Evolutionary conservation across 2,113 vertebrate genomes (phyloP).

Genomic region (Clinocottus analis): DNA sequence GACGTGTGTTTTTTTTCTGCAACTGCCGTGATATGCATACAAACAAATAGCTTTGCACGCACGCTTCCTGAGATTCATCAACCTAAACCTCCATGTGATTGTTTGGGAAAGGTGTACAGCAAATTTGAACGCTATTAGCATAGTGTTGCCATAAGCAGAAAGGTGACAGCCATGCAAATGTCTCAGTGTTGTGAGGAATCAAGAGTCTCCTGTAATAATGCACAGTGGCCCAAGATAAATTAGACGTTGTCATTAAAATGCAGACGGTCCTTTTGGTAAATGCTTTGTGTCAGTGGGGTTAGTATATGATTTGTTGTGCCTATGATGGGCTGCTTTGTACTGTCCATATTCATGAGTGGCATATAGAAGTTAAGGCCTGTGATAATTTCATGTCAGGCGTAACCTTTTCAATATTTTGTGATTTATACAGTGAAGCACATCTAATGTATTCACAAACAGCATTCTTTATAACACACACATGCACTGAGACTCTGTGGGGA

Average conservation of each 20-base stretch:
- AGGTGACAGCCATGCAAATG: constrained; percentile 52
- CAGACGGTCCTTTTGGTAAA: constrained; percentile 68
- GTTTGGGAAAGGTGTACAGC: constrained; percentile 63
- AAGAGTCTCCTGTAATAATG: constrained; percentile 55
- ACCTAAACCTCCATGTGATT: constrained; percentile 47
- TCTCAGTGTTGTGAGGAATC: constrained; percentile 51
- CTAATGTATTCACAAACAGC: constrained; percentile 54
- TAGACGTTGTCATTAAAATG: constrained; percentile 73
- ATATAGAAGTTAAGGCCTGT: constrained; percentile 37
- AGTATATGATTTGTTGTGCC: constrained; percentile 55
- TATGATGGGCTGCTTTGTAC: constrained; percentile 29
- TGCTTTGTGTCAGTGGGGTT: constrained; percentile 52
- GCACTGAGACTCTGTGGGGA: constrained; percentile 14
- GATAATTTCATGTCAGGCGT: constrained; percentile 59
- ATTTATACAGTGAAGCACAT: constrained; percentile 51
- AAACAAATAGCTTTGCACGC: constrained; percentile 40
- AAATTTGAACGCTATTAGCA: constrained; percentile 71
- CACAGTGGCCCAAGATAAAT: constrained; percentile 62
- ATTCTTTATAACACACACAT: constrained; percentile 34
- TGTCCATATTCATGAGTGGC: constrained; percentile 30
- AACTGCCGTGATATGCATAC: constrained; percentile 37
- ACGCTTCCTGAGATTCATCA: constrained; percentile 31
- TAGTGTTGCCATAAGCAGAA: constrained; percentile 76
- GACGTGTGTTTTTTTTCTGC: constrained; percentile 6
- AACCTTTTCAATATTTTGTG: constrained; percentile 62